Percentiles rank a stretch among this genome's conserved stretches.
Evolutionary conservation across 2,888 invertebrate genomes (phyloP).

Genomic region (Maniola hyperantus): DNA sequence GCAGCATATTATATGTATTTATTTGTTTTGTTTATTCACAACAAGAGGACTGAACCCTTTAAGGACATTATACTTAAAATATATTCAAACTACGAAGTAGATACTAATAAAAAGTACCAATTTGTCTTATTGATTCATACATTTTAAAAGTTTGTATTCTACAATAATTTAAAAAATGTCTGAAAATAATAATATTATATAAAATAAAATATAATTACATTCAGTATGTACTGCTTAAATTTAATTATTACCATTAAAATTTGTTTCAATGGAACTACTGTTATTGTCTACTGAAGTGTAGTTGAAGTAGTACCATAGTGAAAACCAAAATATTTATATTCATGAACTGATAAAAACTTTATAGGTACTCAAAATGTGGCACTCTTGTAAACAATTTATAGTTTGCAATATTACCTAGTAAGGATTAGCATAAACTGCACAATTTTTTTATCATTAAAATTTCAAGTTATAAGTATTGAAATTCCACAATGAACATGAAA

Average conservation of each 20-base stretch:
- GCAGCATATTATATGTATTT: constrained; percentile 47
- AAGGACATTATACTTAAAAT: constrained; percentile 48
- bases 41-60: constrained; percentile 68
- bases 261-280: background rate
- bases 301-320: background rate
- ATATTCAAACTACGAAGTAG: constrained; percentile 9
- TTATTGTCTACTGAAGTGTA: background rate
- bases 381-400: background rate
- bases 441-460: background rate
- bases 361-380: background rate
- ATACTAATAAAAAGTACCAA: constrained; percentile 13
- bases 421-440: background rate
- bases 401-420: too few species aligned
- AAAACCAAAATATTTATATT: background rate
- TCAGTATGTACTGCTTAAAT: background rate
- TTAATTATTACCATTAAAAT: constrained; percentile 4
- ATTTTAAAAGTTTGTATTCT: constrained; percentile 10
- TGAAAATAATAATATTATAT: background rate
- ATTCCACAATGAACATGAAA: too few species aligned
- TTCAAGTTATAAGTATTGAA: too few species aligned
- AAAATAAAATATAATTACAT: background rate
- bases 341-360: background rate
- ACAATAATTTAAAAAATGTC: background rate
- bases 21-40: constrained; percentile 48
- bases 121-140: constrained; percentile 7